These are phyloP conservation scores for Microcebus ravelobensis DNA, from an alignment of 2,113 vertebrate species.

Conservation along the genomic window DNA sequence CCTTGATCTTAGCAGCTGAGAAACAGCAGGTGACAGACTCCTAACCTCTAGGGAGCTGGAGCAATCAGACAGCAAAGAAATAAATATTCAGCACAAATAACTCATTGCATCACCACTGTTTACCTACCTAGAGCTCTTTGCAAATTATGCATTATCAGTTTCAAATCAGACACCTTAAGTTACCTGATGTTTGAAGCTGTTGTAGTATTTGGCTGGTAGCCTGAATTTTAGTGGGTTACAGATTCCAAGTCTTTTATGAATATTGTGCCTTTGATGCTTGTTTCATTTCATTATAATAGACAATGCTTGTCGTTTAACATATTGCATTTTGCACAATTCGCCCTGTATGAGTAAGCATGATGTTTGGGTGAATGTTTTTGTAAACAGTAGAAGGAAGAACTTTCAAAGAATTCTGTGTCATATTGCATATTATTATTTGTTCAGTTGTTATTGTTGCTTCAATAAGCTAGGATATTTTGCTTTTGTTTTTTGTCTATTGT, in stretches of 20 bases:
- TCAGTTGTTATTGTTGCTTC: neutral
- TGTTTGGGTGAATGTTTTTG: neutral
- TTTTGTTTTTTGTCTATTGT: neutral
- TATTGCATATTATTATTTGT: neutral
- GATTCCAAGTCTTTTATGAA: slow-evolving; percentile 5
- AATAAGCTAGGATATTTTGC: neutral
- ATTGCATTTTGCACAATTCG: neutral
- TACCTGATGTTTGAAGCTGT: neutral
- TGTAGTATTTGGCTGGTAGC: neutral
- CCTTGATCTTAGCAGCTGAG: slow-evolving; percentile 3
- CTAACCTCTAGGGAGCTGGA: slow-evolving; percentile 22
- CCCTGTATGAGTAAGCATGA: neutral
- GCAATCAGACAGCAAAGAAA: slow-evolving; percentile 38
- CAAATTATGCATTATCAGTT: neutral
- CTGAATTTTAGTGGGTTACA: neutral
- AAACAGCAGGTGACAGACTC: slow-evolving; percentile 27
- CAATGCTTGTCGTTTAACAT: slow-evolving; percentile 39
- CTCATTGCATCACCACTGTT: neutral
- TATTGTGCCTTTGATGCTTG: slow-evolving; percentile 9
- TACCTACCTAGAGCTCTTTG: neutral
- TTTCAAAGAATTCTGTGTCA: neutral
- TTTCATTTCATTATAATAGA: slow-evolving; percentile 52
- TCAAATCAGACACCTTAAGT: neutral
- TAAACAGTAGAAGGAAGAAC: neutral
- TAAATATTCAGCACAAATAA: neutral